Base-by-base conservation (phyloP, 1,140 invertebrate species). In the Drosophila simulans region DNA sequence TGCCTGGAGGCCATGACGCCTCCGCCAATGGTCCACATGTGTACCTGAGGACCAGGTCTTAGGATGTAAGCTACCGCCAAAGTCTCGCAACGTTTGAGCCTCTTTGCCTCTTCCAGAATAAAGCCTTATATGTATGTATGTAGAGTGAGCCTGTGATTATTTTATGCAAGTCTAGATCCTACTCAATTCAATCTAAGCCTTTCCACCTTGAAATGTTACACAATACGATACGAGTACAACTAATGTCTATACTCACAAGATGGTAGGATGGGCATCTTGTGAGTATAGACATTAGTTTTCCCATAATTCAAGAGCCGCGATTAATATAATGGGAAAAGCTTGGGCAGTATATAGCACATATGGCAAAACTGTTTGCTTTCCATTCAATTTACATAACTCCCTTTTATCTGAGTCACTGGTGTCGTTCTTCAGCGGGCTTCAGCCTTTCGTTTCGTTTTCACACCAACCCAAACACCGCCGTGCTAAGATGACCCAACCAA, bases 11-110 rank as follows among this genome's bases (percentile, higher is more conserved):
- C 1, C 74, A 84, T 22, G 83, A 80, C 45, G 43, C 15, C 3
- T 1, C 71, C 8, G 17, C 25, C 2, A 54, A 57, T 27, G 57
- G 63, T 5, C 34, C 71, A 0, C 83, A 86, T 7, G 20, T 81
- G 12, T 90, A 84, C 39, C 49, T 84, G 3, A 68, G 90, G 55
- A 48, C 70, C 45, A 76, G 90, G 48, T 52, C 90, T n/a, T 91
- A 85, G 49, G 11, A 12, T 0, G n/a, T 15, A 34, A 34, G 13
- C 20, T 8, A 20, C 27, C 40, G 35, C 48, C 56, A 72, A 60
- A 53, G 48, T 48, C 13, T 10, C 4, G 20, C 5, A 1, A 27
- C 22, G 22, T 48, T n/a, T 35, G 37, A 59, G 34, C 22, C 11
- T 39, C 37, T 39, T 11, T 37, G 4, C 13, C 4, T 13, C 37